phyloP scores from a whole-genome alignment of 2,888 invertebrate species.

The Apodemia hepburni region DNA sequence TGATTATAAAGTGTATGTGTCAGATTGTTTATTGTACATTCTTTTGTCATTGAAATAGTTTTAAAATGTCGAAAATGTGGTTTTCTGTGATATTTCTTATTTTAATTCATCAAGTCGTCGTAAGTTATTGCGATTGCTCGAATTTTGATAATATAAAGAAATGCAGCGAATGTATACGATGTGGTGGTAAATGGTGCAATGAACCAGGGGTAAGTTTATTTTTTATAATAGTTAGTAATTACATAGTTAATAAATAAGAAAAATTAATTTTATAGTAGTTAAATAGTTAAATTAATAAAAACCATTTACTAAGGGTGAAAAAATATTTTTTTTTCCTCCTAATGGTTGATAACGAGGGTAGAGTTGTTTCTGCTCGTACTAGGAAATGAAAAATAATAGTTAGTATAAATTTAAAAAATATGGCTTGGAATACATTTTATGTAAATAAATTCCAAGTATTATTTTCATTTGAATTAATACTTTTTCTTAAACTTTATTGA shows the following conservation, averaged over 20 bases:
- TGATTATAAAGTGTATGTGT: constrained; percentile 25
- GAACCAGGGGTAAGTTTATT: constrained; percentile 41
- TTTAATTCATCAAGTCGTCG: constrained; percentile 47
- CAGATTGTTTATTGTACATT: constrained; percentile 19
- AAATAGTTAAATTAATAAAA: no score
- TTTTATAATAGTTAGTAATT: background rate
- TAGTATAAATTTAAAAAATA: no score
- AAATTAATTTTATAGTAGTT: no score
- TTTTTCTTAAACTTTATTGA: no score
- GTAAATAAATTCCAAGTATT: no score
- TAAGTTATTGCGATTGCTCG: constrained; percentile 41
- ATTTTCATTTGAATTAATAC: no score
- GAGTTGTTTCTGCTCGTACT: background rate
- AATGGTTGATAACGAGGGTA: background rate
- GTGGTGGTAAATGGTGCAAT: constrained; percentile 58
- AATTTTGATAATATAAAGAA: constrained; percentile 35
- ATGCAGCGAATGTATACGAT: constrained; percentile 63
- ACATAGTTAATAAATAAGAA: no score
- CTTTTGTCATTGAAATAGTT: constrained; percentile 25
- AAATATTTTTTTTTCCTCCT: no score
- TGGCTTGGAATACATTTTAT: no score
- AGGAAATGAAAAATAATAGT: background rate
- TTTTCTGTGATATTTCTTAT: constrained; percentile 52
- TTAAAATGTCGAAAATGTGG: constrained; percentile 51
- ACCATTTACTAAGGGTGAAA: no score